A percentile compares a stretch with the other conserved stretches of the same genome.
These are phyloP conservation scores for Hozukius guyotensis DNA, from an alignment of 2,797 vertebrate genomes.

Conservation along the genomic window DNA sequence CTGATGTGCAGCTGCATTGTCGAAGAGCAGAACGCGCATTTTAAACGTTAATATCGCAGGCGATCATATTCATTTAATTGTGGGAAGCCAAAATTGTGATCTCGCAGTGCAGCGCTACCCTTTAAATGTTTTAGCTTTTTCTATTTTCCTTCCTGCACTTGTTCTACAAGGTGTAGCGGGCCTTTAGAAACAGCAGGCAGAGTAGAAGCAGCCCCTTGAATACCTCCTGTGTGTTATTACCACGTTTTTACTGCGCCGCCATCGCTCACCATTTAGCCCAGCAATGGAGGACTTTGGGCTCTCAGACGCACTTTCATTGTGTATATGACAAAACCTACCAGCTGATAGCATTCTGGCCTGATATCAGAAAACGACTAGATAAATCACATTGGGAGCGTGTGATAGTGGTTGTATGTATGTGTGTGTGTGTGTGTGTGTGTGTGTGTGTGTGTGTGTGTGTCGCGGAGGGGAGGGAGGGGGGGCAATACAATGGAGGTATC, in stretches of 20 bases:
- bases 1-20: too few species aligned
- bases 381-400: constrained; percentile 53
- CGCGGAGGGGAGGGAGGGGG: background rate
- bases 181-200: constrained; percentile 9
- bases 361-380: constrained; percentile 69
- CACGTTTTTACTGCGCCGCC: constrained; percentile 16
- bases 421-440: constrained; percentile 8
- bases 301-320: constrained; percentile 67
- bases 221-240: constrained; percentile 28
- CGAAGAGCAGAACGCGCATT: too few species aligned
- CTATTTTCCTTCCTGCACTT: constrained; percentile 15
- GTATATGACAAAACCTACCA: constrained; percentile 63
- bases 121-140: constrained; percentile 11
- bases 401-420: background rate
- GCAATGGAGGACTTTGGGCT: constrained; percentile 43
- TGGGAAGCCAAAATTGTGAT: too few species aligned
- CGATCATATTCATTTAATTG: too few species aligned
- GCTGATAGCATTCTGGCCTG: constrained; percentile 72
- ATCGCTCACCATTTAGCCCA: constrained; percentile 57
- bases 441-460: constrained; percentile 4
- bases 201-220: constrained; percentile 27
- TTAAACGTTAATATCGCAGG: too few species aligned
- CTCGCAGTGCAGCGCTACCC: background rate
- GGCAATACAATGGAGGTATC: constrained; percentile 70
- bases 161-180: constrained; percentile 5